Conservation (phyloP, 2,888 invertebrate species). For the Drosophila incognita region DNA sequence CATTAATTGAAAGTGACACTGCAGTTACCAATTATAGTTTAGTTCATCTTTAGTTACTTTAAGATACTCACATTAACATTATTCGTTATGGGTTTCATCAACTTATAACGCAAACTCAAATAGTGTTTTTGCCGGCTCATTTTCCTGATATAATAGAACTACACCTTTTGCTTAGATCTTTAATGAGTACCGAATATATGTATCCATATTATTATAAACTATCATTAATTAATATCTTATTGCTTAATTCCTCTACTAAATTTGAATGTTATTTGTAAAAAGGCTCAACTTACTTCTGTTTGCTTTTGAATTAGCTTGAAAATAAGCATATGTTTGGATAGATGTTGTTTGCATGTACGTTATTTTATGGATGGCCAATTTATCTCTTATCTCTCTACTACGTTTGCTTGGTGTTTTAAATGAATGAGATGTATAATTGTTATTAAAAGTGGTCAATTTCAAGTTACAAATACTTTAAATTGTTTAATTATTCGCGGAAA, state of each 20-base stretch:
- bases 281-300: not conserved
- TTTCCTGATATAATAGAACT: conserved; percentile 11
- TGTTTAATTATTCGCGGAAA: not conserved
- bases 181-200: not conserved
- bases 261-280: not conserved
- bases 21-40: not conserved
- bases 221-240: not conserved
- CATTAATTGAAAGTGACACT: conserved; percentile 16
- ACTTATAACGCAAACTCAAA: conserved; percentile 8
- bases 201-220: not conserved
- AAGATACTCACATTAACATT: conserved; percentile 14
- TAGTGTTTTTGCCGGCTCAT: not conserved
- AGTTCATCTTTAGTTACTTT: not conserved
- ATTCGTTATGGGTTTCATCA: not conserved
- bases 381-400: not conserved
- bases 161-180: not conserved
- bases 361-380: not conserved
- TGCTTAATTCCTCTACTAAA: not conserved
- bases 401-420: not conserved
- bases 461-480: not conserved
- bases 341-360: not conserved
- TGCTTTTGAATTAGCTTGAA: not conserved
- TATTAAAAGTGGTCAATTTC: no score
- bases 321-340: not conserved
- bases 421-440: not conserved